Evolutionary conservation across 1,140 invertebrate species (phyloP).

Genomic region (Caerostris darwini): DNA sequence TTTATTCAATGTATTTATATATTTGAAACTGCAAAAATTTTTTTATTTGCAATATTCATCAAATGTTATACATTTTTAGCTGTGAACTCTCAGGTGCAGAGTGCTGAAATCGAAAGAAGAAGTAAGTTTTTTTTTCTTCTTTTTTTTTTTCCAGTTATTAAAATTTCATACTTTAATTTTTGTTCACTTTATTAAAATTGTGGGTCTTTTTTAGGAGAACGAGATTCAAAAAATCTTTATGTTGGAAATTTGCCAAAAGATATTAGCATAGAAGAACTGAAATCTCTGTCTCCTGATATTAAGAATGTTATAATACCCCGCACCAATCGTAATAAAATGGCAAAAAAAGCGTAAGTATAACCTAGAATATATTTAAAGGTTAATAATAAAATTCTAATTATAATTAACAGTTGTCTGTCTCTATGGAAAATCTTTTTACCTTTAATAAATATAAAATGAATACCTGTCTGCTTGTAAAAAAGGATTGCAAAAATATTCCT

Average conservation of each 20-base stretch:
- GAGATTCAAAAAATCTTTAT: constrained; percentile 1
- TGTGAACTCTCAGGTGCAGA: neutral
- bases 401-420: neutral
- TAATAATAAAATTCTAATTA: no score
- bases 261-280: neutral
- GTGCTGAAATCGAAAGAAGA: neutral
- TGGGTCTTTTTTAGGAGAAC: constrained; percentile 25
- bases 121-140: neutral
- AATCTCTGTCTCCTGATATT: constrained; percentile 29
- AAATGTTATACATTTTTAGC: neutral
- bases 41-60: neutral
- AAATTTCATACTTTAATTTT: neutral
- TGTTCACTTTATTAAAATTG: neutral
- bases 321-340: neutral
- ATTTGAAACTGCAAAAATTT: neutral
- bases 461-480: neutral
- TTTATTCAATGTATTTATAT: neutral
- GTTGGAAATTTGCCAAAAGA: constrained; percentile 25
- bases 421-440: neutral
- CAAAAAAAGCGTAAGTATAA: neutral
- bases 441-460: neutral
- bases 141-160: neutral
- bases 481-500: neutral
- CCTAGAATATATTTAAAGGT: no score
- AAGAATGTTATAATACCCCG: neutral